Base-by-base conservation (phyloP, 64 coral and sea anemone genomes). In the Actinia equina region DNA sequence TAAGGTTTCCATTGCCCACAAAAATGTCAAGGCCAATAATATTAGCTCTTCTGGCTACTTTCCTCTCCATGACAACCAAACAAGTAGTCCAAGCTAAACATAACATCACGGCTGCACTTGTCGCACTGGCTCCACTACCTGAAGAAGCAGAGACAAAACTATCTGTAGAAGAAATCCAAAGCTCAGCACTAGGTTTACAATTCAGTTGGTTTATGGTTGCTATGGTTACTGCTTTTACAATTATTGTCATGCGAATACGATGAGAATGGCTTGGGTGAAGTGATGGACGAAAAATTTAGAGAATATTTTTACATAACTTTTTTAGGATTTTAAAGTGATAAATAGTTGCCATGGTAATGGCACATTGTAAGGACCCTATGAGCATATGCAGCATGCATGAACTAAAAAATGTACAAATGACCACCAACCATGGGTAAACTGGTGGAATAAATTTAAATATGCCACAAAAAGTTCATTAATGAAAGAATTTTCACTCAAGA, bases 71-170 rank as follows among this genome's bases (percentile, higher is more conserved):
- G 27, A n/a, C 59, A 8, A 57, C 15, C 42, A 85, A 51, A 81
- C 57, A 49, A n/a, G n/a, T n/a, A 42, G 71, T 67, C 44, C 85
- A 82, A 65, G 88, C 88, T 79, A 81, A 81, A 7, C 93, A 94
- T 54, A 94, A 94, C 49, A 94, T 94, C 57, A 94, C 93, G 27
- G 93, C 88, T 63, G 93, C 93, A 7, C 86, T 94, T 30, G 88
- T 86, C 4, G 93, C 93, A 56, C 82, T 94, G 22, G 93, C 93
- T 43, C 93, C 93, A 13, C 71, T 94, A 15, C 53, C 43, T 7
- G 88, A 90, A 70, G 93, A 87, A 86, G 11, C 45, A 13, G 92
- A 89, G 89, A 94, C 88, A 61, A 45, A 80, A 26, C 60, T 87
- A 1, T 82, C 23, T 44, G 6, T 80, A 13, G 52, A 76, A 3